Evolutionary conservation across 2,797 vertebrate species (phyloP).

Genomic region (Staurois parvus): DNA sequence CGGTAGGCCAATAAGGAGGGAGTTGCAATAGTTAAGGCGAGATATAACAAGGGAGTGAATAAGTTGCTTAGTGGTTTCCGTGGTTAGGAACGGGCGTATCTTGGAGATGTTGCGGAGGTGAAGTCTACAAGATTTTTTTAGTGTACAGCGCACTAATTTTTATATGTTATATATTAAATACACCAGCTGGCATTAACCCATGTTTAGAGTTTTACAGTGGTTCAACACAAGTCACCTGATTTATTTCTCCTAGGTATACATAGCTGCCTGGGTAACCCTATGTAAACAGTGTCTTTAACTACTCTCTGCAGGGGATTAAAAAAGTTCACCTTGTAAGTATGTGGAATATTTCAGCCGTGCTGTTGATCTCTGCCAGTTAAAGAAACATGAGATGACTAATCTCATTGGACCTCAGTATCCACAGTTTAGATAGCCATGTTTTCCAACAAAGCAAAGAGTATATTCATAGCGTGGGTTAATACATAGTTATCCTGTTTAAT

Average conservation of each 20-base stretch:
- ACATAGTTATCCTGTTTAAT: slow-evolving; percentile 38
- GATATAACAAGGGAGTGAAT: too few relatives aligned
- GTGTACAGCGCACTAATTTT: too few relatives aligned
- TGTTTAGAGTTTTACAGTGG: neutral
- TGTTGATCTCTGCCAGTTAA: neutral
- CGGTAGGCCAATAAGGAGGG: too few relatives aligned
- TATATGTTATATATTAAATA: too few relatives aligned
- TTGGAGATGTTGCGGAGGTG: too few relatives aligned
- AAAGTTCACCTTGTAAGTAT: neutral
- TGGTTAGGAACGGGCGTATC: too few relatives aligned
- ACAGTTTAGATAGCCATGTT: neutral
- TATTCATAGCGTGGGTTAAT: slow-evolving; percentile 20
- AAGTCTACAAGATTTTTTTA: too few relatives aligned
- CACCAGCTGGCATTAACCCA: too few relatives aligned
- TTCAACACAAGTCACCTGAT: neutral
- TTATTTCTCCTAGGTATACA: neutral
- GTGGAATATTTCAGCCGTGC: neutral
- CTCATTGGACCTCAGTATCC: neutral
- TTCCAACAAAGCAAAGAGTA: neutral
- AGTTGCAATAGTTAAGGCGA: too few relatives aligned
- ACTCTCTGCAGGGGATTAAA: neutral
- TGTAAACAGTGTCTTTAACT: slow-evolving; percentile 4
- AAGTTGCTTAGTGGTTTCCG: too few relatives aligned
- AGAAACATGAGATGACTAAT: neutral
- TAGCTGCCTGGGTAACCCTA: neutral